Base-by-base conservation (phyloP, 2,113 vertebrate species). In the Percina caprodes region DNA sequence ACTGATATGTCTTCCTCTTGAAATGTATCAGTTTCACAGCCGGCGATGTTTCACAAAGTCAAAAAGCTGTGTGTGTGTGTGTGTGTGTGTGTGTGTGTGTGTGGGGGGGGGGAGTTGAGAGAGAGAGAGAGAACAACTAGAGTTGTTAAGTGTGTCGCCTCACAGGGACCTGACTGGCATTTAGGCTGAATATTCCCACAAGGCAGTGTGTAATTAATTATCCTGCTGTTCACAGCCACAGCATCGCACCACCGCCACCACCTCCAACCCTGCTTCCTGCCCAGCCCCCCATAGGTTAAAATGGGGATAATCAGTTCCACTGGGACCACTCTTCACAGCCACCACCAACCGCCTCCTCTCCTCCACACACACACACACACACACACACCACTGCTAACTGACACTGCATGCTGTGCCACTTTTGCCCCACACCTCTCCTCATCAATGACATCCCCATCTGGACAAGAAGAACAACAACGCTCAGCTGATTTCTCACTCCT, bases 181-280 rank as follows among this genome's bases (percentile, higher is more conserved):
- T 96, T 95, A 95, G 86, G 89, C 88, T 83, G 59, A 94, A 93
- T 93, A 96, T 95, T 96, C 95, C 96, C 95, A 92, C 92, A 91
- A 94, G 96, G 92, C 91, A 92, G 92, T 89, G 89, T 96, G 95
- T 96, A 95, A 97, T 97, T 96, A 97, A 96, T 97, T 96, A 95
- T 94, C 95, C 90, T 88, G 92, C 94, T 89, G 92, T 93, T 92
- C 91, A 79, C 89, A 90, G 84, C 88, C 66, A 33, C 78, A 77
- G 52, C 80, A 77, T 82, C 90, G 79, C 91, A 85, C 73, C 68
- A 59, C 62, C 90, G 19, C 46, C 86, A 33, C 48, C 74, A 46
- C 77, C 69, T 42, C 75, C 83, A 52, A 26, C 77, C 90, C 81
- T 80, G 70, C 84, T 90, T 86, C 88, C 88, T 80, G 68, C 71